Percentiles rank a stretch among this genome's conserved stretches.
Evolutionary conservation across 2,888 invertebrate species (phyloP).

Genomic region (Pyrrhosoma nymphula): DNA sequence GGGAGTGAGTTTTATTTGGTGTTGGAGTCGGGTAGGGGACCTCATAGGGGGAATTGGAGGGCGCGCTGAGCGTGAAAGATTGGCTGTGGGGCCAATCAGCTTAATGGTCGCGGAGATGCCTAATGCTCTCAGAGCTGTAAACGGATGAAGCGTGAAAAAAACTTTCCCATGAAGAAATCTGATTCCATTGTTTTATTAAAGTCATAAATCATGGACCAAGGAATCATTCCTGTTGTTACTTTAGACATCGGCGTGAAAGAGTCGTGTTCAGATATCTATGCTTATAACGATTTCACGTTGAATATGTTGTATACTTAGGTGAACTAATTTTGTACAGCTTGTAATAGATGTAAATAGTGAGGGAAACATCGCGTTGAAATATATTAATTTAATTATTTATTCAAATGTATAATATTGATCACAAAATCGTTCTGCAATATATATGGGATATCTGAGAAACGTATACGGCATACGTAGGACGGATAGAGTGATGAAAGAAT

Average conservation of each 20-base stretch:
- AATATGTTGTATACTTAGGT: too few species aligned
- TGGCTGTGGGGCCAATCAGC: constrained; percentile 15
- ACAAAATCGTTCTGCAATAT: too few species aligned
- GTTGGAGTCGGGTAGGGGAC: not conserved
- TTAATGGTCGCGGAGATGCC: constrained; percentile 9
- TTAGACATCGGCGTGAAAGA: not conserved
- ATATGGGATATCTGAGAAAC: too few species aligned
- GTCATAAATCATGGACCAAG: not conserved
- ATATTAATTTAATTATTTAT: too few species aligned
- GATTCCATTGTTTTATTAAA: constrained; percentile 16
- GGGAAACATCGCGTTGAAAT: too few species aligned
- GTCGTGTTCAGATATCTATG: too few species aligned
- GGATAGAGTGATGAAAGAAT: too few species aligned
- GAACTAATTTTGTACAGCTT: too few species aligned
- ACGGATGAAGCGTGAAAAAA: constrained; percentile 10
- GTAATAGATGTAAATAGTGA: too few species aligned
- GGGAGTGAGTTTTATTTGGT: not conserved
- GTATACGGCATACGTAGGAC: too few species aligned
- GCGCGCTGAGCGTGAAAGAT: not conserved
- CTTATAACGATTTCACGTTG: too few species aligned
- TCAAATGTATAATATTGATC: too few species aligned
- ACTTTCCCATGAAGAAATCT: not conserved
- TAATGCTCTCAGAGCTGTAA: constrained; percentile 20
- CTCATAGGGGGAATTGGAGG: not conserved
- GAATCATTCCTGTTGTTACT: not conserved